These are phyloP conservation scores for Cydia amplana DNA, from an alignment of 1,140 invertebrate genomes.

Conservation along the genomic window DNA sequence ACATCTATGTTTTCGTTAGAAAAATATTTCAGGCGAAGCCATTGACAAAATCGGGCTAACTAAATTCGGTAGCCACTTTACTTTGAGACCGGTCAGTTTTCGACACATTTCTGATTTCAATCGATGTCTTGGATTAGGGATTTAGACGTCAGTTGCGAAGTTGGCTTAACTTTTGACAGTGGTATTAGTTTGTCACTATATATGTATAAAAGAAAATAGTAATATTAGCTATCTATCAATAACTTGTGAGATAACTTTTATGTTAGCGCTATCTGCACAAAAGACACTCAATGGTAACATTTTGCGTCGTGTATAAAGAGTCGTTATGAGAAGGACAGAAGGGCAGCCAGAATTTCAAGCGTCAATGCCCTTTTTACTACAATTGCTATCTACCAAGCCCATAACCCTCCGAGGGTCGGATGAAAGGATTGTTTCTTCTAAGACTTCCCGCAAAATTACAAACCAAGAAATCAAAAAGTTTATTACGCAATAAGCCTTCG, in stretches of 20 bases:
- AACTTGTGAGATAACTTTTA: slow-evolving; percentile 6
- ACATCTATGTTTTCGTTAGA: neutral
- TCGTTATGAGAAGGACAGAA: slow-evolving; percentile 13
- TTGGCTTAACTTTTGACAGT: slow-evolving; percentile 4
- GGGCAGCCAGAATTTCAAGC: slow-evolving; percentile 10
- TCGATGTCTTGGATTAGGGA: neutral
- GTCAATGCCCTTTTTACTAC: slow-evolving; percentile 30
- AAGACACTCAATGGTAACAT: slow-evolving; percentile 15
- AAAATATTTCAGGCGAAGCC: neutral
- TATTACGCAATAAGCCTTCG: slow-evolving; percentile 8
- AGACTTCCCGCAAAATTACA: slow-evolving; percentile 22
- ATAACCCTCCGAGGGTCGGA: slow-evolving; percentile 6
- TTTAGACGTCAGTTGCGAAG: neutral
- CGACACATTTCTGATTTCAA: neutral
- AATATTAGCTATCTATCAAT: neutral
- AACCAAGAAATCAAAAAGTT: slow-evolving; percentile 30
- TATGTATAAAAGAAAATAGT: neutral
- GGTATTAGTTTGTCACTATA: slow-evolving; percentile 3
- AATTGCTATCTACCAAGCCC: slow-evolving; percentile 24
- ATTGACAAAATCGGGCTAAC: neutral
- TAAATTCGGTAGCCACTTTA: neutral
- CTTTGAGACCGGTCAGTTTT: neutral
- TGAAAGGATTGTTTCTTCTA: slow-evolving; percentile 31
- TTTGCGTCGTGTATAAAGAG: slow-evolving; percentile 9
- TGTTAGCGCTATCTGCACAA: slow-evolving; percentile 3